Evolutionary conservation across 2,797 vertebrate genomes (phyloP), one percentile per base, ranked within the genome.

Genomic region (Lithobates pipiens): DNA sequence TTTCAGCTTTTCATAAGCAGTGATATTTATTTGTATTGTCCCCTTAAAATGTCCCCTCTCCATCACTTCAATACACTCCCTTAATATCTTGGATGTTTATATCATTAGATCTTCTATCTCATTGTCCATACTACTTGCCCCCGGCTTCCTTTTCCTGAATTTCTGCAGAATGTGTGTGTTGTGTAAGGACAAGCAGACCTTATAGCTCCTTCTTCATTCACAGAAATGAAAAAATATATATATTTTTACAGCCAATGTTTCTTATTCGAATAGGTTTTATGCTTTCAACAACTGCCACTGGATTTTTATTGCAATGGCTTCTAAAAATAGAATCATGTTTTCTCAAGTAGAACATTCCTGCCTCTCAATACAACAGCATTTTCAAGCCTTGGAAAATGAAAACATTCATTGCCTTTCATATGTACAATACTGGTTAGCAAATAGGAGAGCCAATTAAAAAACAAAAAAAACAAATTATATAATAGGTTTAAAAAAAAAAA

Each of bases 291-390:
- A 39, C 23, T 65, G 57, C 57, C 23, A 63, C 39, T 25, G n/a
- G 57, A 77, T 65, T 77, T 65, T 34, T 39, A 23, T 77, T 77
- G 76, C 63, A 42, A 32, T 42, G 57, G 6, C 21, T 36, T 77
- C 76, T 77, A 77, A 63, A 63, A 63, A 77, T 61, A 63, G 57
- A 63, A 63, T 42, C 76, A n/a, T 65, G 76, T 63, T 77, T 77
- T 77, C 76, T 77, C 76, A 77, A 77, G 76, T 77, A 77, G 76
- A 77, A 77, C 57, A 65, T 77, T 77, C 34, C 57, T 77, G 21
- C 25, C 25, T 65, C 34, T 65, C 23, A 15, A 65, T 42, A 77
- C 54, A 42, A 25, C 46, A 25, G 57, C 6, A 13, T 39, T 65
- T 65, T 13, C 23, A n/a, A 39, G 36, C 23, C 63, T 65, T 13